A percentile compares a stretch with the other conserved stretches of the same genome.
Conservation (phyloP, 2,888 invertebrate genomes). For the Frankliniella fusca region DNA sequence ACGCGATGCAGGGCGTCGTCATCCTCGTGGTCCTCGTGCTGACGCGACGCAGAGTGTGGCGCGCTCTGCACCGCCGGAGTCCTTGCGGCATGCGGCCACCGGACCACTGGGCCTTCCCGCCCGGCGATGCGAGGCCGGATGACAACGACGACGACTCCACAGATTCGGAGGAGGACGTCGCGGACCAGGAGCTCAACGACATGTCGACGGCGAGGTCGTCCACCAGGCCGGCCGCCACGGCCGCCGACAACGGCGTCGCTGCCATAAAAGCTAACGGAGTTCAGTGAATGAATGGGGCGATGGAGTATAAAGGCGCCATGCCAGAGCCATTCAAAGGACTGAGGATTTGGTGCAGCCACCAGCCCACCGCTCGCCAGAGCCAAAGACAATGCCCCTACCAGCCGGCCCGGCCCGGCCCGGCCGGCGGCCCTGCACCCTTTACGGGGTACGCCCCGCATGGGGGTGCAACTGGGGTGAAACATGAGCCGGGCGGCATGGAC, state of each 20-base stretch:
- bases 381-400: too few species aligned
- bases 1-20: constrained; percentile 58
- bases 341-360: too few species aligned
- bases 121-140: constrained; percentile 26
- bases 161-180: constrained; percentile 35
- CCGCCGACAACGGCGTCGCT: background rate
- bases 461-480: too few species aligned
- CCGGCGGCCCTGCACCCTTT: too few species aligned
- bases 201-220: background rate
- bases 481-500: too few species aligned
- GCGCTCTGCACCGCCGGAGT: constrained; percentile 45
- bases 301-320: too few species aligned
- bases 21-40: constrained; percentile 50
- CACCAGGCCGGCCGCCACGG: constrained; percentile 41
- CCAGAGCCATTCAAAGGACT: too few species aligned
- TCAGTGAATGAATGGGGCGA: constrained; percentile 43
- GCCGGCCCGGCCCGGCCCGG: too few species aligned
- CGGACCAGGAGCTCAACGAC: constrained; percentile 15
- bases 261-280: constrained; percentile 44
- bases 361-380: too few species aligned
- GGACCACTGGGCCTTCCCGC: constrained; percentile 44
- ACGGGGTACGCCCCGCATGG: too few species aligned
- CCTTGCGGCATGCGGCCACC: constrained; percentile 46
- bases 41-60: constrained; percentile 52
- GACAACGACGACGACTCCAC: constrained; percentile 34